Percentiles rank a stretch among this genome's conserved stretches.
These are phyloP conservation scores for Holothuria glaberrima DNA, from an alignment of 35 echinoderm and acorn worm genomes.

Conservation along the genomic window DNA sequence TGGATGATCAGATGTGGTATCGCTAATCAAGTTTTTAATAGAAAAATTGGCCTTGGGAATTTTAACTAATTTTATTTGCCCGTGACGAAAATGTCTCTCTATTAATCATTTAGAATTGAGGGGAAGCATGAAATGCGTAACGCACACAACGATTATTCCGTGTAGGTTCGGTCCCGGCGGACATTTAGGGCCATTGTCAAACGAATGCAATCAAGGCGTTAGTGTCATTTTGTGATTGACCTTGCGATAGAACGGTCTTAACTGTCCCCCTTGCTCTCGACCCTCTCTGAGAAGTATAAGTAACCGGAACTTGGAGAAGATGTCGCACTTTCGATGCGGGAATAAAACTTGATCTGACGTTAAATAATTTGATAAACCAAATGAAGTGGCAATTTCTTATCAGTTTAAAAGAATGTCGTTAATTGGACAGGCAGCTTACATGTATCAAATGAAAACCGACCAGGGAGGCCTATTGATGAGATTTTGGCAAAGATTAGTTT, in stretches of 20 bases:
- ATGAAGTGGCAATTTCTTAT: no score
- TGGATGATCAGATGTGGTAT: conserved; percentile 47
- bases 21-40: conserved; percentile 51
- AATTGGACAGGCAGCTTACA: conserved; percentile 16
- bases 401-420: no score
- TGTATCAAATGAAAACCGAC: conserved; percentile 25
- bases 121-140: background rate
- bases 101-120: conserved; percentile 37
- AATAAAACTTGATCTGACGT: no score
- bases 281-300: no score
- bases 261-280: no score
- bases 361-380: no score
- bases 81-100: conserved; percentile 47
- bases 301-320: no score
- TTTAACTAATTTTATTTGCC: conserved; percentile 56
- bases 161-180: background rate
- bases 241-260: no score
- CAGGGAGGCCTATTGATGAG: conserved; percentile 16
- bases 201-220: conserved; percentile 4
- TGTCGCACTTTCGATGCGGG: no score
- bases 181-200: conserved; percentile 14
- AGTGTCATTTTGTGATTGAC: background rate
- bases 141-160: no score
- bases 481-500: no score
- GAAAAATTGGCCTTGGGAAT: conserved; percentile 56